Evolutionary conservation across 2,888 invertebrate species (phyloP).

Genomic region (Matsumyia berberina): DNA sequence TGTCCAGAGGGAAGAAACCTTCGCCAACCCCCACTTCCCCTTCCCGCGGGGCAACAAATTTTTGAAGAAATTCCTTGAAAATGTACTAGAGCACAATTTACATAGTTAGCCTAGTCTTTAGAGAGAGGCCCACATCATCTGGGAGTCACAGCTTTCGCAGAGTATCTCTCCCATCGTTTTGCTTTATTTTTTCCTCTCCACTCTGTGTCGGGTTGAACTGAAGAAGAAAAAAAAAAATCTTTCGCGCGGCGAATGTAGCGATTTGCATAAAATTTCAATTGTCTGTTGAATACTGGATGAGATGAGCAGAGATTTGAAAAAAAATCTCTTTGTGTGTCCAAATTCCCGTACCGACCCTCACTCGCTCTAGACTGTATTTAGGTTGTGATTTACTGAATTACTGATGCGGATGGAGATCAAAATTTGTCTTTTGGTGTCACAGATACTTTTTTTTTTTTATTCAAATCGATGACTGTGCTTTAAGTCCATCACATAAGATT

Average conservation of each 20-base stretch:
- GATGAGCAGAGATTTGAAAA: constrained; percentile 22
- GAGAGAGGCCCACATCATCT: neutral
- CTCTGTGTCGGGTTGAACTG: neutral
- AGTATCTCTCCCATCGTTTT: neutral
- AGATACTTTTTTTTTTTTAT: too few relatives aligned
- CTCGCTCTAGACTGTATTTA: too few relatives aligned
- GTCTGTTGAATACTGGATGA: constrained; percentile 25
- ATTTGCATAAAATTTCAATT: constrained; percentile 31
- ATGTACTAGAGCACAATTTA: neutral
- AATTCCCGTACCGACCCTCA: too few relatives aligned
- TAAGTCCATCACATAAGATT: too few relatives aligned
- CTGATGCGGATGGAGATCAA: too few relatives aligned
- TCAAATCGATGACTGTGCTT: too few relatives aligned
- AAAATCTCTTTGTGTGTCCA: neutral
- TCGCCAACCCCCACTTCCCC: too few relatives aligned
- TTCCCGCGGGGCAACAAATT: neutral
- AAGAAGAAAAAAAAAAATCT: neutral
- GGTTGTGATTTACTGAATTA: too few relatives aligned
- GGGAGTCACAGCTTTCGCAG: neutral
- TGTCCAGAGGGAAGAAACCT: constrained; percentile 2
- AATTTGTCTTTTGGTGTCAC: too few relatives aligned
- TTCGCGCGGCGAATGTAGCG: constrained; percentile 10
- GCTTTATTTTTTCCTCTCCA: neutral
- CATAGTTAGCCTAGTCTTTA: constrained; percentile 1
- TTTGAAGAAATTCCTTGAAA: constrained; percentile 2